Evolutionary conservation across 2,888 invertebrate genomes (phyloP).

Genomic region (Ectropis crepuscularia): DNA sequence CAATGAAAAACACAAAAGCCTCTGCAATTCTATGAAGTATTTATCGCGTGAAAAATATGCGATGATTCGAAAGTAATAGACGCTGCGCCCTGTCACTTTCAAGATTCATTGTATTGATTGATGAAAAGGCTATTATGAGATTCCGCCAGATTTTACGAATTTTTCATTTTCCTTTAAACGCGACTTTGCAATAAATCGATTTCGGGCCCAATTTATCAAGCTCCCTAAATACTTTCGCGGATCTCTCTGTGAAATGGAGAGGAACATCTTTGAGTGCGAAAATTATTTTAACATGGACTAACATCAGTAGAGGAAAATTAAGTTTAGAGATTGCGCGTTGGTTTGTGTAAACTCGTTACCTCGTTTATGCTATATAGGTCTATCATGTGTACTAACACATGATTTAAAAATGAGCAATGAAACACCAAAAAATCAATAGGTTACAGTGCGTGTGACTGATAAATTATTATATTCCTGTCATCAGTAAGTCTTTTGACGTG

Average conservation of each 20-base stretch:
- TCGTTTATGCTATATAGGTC: no score
- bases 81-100: constrained; percentile 58
- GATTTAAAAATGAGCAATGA: no score
- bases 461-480: no score
- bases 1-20: constrained; percentile 81
- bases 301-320: constrained; percentile 57
- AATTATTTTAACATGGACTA: constrained; percentile 66
- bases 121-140: constrained; percentile 77
- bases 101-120: constrained; percentile 76
- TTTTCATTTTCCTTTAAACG: constrained; percentile 75
- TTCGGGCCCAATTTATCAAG: constrained; percentile 74
- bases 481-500: no score
- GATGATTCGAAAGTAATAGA: constrained; percentile 66
- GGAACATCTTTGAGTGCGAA: constrained; percentile 60
- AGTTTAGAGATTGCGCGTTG: constrained; percentile 56
- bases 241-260: constrained; percentile 67
- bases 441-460: no score
- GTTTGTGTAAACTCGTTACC: no score
- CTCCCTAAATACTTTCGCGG: constrained; percentile 68
- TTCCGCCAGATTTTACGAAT: constrained; percentile 70
- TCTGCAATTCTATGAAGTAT: constrained; percentile 66
- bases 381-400: no score
- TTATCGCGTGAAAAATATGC: constrained; percentile 63
- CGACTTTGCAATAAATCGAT: constrained; percentile 75
- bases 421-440: no score